Evolutionary conservation across 2,888 invertebrate genomes (phyloP).

Genomic region (Synanthedon formicaeformis): DNA sequence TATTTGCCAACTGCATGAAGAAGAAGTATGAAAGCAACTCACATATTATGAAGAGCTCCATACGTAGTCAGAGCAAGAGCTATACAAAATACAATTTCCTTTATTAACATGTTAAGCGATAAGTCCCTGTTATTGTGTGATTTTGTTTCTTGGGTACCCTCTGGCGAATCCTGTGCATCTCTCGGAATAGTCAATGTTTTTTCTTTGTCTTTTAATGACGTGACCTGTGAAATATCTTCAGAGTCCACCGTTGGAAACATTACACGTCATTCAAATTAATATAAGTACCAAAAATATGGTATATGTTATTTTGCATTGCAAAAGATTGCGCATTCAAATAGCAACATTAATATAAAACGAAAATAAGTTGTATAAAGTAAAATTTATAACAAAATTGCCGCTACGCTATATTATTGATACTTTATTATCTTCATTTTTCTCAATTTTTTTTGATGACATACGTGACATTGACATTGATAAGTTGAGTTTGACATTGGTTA

Average conservation of each 20-base stretch:
- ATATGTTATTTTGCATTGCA: slow-evolving; percentile 35
- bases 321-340: slow-evolving; percentile 11
- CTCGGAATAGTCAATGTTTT: slow-evolving; percentile 29
- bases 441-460: background rate
- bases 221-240: slow-evolving; percentile 58
- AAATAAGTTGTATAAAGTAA: background rate
- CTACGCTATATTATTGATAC: background rate
- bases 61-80: slow-evolving; percentile 75
- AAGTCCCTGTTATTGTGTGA: slow-evolving; percentile 45
- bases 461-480: background rate
- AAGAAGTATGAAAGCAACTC: slow-evolving; percentile 33
- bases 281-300: slow-evolving; percentile 22
- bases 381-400: background rate
- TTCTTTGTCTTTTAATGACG: slow-evolving; percentile 46
- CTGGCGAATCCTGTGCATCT: slow-evolving; percentile 48
- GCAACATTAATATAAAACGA: slow-evolving; percentile 9
- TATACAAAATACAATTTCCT: slow-evolving; percentile 75
- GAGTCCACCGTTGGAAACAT: slow-evolving; percentile 66
- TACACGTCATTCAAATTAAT: slow-evolving; percentile 66
- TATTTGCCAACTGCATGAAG: background rate
- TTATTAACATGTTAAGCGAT: slow-evolving; percentile 70
- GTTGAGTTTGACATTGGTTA: background rate
- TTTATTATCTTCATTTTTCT: background rate
- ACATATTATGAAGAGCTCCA: slow-evolving; percentile 80
- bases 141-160: slow-evolving; percentile 38